Conservation (phyloP, 2,888 invertebrate genomes). For the Ophion ellenae region DNA sequence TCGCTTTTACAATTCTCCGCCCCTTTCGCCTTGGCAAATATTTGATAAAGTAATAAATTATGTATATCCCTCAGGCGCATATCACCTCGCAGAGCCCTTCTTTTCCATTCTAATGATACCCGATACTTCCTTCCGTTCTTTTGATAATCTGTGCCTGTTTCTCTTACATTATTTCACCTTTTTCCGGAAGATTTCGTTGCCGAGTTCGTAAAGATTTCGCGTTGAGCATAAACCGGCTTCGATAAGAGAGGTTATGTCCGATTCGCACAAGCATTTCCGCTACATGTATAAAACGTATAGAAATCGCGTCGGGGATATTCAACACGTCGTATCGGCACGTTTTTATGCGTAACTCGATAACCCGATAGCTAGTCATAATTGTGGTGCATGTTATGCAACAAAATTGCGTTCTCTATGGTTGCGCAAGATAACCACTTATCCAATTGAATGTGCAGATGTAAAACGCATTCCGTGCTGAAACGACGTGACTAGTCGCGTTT, state of each 20-base stretch:
- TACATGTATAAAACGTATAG: too few relatives aligned
- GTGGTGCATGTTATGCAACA: constrained; percentile 8
- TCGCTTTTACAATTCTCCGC: background rate
- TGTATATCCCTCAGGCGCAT: background rate
- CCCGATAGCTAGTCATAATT: background rate
- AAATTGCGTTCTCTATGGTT: background rate
- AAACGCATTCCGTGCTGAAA: background rate
- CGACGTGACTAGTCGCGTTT: background rate
- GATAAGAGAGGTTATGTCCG: background rate
- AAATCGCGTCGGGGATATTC: background rate
- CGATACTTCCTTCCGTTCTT: background rate
- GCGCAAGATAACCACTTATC: constrained; percentile 1
- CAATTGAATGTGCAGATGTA: constrained; percentile 5
- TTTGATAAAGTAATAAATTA: background rate
- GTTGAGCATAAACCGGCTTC: background rate
- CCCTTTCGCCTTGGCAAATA: background rate
- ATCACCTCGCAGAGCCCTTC: background rate
- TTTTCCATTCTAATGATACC: background rate
- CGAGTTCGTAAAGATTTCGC: background rate
- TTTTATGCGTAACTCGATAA: background rate
- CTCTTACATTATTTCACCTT: background rate
- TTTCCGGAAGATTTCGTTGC: background rate
- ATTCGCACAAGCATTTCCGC: too few relatives aligned
- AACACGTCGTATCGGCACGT: background rate
- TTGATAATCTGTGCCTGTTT: background rate